Base-by-base conservation (phyloP, 2,113 vertebrate species). In the Oplegnathus fasciatus region DNA sequence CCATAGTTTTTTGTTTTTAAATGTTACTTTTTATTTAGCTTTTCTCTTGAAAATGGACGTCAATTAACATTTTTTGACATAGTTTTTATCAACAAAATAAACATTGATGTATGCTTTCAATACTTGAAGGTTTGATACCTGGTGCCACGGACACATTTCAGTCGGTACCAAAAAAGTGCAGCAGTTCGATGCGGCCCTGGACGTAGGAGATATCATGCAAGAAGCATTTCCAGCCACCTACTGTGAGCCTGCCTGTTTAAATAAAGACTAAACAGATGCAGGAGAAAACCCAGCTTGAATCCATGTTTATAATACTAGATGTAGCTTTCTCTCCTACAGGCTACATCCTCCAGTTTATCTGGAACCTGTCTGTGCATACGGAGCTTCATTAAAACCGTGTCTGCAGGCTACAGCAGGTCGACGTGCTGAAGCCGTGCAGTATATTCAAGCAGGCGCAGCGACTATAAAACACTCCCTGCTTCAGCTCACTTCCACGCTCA, bases 381-480 rank as follows among this genome's bases (percentile, higher is more conserved):
- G 9, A 62, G 74, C 79, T 58, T 78, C 50, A 71, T 86, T 79
- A 76, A 76, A 83, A 68, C 14, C 44, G 30, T 58, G 52, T 81
- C 60, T 81, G 73, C 67, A 26, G 74, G 62, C 61, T 46, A 60
- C 40, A 14, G 66, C 68, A 34, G 55, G 58, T 48, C 24, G 24
- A 46, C 60, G 15, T 32, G 87, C 54, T 18, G 30, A 26, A 40
- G 17, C 62, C 2, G 30, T 8, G 68, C 72, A 24, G 30, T n/a
- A 26, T 22, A 14, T n/a, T 40, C 52, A 8, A 46, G 37, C 80
- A 30, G 61, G 55, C 66, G 6, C 6, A 30, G 26, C 14, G 22
- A 22, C 66, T 28, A 5, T 20, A 57, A 65, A 62, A 58, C 71
- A 61, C 71, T 65, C 48, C 78, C 66, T 50, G 52, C 60, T 48